These are phyloP conservation scores for Conus betulinus DNA, from an alignment of 1,140 invertebrate genomes.

Conservation along the genomic window DNA sequence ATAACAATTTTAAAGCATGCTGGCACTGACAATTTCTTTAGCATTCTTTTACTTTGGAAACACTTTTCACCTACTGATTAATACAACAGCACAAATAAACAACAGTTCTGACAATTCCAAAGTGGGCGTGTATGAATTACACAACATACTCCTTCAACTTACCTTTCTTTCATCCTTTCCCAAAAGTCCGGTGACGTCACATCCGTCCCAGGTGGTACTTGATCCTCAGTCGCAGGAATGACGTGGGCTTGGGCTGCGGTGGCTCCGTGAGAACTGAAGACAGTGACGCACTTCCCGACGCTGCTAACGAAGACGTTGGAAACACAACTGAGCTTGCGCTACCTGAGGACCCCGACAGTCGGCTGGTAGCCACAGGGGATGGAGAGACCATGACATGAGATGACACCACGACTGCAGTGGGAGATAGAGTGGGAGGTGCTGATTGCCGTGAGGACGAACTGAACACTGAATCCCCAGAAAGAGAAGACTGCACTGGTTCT, in stretches of 20 bases:
- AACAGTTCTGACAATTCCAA: too few relatives aligned
- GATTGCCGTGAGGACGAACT: too few relatives aligned
- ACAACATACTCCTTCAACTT: neutral
- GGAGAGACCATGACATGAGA: neutral
- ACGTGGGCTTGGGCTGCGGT: neutral
- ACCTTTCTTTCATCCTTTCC: conserved; percentile 4
- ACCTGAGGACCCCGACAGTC: neutral
- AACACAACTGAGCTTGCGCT: neutral
- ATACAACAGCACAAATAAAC: too few relatives aligned
- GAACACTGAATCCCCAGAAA: too few relatives aligned
- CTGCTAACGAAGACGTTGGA: neutral
- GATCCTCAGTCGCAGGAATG: conserved; percentile 23
- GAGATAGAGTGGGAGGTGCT: too few relatives aligned
- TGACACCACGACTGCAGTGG: too few relatives aligned
- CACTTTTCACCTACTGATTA: too few relatives aligned
- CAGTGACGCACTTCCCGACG: neutral
- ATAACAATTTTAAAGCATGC: too few relatives aligned
- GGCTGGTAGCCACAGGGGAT: neutral
- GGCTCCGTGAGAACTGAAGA: neutral
- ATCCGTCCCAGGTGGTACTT: neutral
- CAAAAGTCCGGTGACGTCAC: neutral
- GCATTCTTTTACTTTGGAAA: too few relatives aligned
- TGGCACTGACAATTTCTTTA: too few relatives aligned
- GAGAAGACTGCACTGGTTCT: neutral
- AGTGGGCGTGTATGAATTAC: too few relatives aligned